Evolutionary conservation across 2,888 invertebrate species (phyloP), one percentile per base, ranked within the genome.

Genomic region (Brachyopa scutellaris): DNA sequence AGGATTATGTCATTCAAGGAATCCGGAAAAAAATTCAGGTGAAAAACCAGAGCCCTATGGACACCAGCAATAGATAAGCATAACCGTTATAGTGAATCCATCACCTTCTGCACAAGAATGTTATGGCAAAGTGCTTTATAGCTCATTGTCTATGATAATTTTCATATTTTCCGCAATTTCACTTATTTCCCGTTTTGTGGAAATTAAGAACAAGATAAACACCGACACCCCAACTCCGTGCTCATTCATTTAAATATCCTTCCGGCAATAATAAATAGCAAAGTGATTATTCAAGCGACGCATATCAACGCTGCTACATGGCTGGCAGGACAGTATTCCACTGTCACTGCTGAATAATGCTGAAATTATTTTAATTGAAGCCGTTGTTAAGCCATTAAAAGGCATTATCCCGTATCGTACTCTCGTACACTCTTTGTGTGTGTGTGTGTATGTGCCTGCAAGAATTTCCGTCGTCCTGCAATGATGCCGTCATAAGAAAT

Each of bases 341-440:
- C 55, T 70, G 62, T 69, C 76, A 76, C 40, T 57, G 17, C 64
- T 69, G 76, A 69, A 80, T 80, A 80, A 80, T 80, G 80, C 57
- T 69, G 76, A 80, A 80, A 80, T 76, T 80, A 76, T 80, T 80
- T 70, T 76, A 80, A 80, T 80, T 80, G 80, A 80, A 80, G 80
- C 69, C 76, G 76, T 80, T 80, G 80, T 80, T 80, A 80, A 80
- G 80, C 76, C 76, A 80, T 80, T 76, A 80, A 80, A 76, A 80
- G 64, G 76, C 80, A 76, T 80, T 80, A 80, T 80, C 69, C 80
- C 67, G 64, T 64, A 74, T 80, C 62, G 74, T 33, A 47, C 4
- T 55, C 4, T 38, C 23, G 19, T 47, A 40, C 6, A 9, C 29
- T 23, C 13, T 29, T 33, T 21, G 21, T 7, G 29, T 17, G 38